Base-by-base conservation (phyloP, 2,888 invertebrate genomes). In the Crioceris asparagi region DNA sequence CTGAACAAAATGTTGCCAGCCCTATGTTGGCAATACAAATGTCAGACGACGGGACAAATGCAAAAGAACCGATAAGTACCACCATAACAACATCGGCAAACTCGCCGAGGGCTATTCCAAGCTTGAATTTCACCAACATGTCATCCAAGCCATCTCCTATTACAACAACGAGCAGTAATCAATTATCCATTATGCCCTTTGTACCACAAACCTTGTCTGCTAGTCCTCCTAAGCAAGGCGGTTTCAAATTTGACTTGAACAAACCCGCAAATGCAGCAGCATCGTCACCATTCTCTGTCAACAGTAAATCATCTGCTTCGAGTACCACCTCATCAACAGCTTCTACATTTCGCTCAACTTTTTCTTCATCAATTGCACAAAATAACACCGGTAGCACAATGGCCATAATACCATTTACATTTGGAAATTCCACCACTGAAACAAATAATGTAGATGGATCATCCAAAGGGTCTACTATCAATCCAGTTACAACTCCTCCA, bases 201-300 rank as follows among this genome's bases (percentile, higher is more conserved):
- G 15, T 32, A 7, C 10, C 14, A 23, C 14, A 10, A 3, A 3
- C 33, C 8, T 5, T 27, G 11, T 16, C 32, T 26, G 19, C 25
- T 7, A 23, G 19, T 11, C 43, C 39, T 40, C 48, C 48, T 18
- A 56, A 53, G 43, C n/a, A 43, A 7, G 57, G 57, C 17, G 57
- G 57, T 17, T 57, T 57, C 40, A 55, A 55, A 45, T 57, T 55
- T 43, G 53, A 57, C 40, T 41, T 57, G 12, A n/a, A n/a, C n/a
- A n/a, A n/a, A n/a, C n/a, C n/a, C n/a, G n/a, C n/a, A n/a, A n/a
- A n/a, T n/a, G n/a, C n/a, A n/a, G n/a, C n/a, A n/a, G n/a, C n/a
- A n/a, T n/a, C n/a, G n/a, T n/a, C n/a, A n/a, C 38, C 27, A 14
- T 52, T 52, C 43, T 31, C 49, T 16, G 2, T 27, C n/a, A 14